These are phyloP conservation scores for Mergus octosetaceus DNA, from an alignment of 2,797 vertebrate species.

Conservation along the genomic window DNA sequence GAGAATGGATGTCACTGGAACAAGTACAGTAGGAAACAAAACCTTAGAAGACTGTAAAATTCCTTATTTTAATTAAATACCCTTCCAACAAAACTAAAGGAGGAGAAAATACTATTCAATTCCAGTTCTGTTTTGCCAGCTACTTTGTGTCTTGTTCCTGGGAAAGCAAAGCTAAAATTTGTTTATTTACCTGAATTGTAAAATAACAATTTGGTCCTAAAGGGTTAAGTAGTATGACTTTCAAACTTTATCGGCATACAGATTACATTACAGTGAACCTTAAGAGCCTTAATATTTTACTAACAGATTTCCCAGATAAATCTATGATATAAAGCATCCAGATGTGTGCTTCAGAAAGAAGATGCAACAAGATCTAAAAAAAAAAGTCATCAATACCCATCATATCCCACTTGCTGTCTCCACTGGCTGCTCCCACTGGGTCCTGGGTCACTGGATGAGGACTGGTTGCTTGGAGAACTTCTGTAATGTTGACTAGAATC, in stretches of 20 bases:
- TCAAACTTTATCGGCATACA: background rate
- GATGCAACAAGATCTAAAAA: background rate
- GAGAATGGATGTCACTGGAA: background rate
- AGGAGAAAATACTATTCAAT: background rate
- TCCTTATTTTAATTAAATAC: background rate
- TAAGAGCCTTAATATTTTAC: background rate
- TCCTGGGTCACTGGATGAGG: slow-evolving; percentile 95
- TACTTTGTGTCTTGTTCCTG: background rate
- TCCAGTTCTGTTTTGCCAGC: background rate
- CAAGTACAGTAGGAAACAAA: background rate
- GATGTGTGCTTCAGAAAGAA: background rate
- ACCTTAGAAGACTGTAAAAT: background rate
- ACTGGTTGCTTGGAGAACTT: slow-evolving; percentile 97
- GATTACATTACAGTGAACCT: background rate
- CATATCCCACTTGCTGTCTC: slow-evolving; percentile 92
- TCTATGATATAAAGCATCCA: background rate
- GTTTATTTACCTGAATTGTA: background rate
- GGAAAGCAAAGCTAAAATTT: background rate
- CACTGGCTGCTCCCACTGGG: slow-evolving; percentile 90
- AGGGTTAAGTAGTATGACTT: background rate
- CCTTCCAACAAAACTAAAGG: background rate
- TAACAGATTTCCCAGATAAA: background rate
- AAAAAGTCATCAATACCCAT: slow-evolving; percentile 81
- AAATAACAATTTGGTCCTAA: background rate
- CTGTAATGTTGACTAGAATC: slow-evolving; percentile 84